A percentile compares a stretch with the other conserved stretches of the same genome.
These are phyloP conservation scores for Australoheros scitulus DNA, from an alignment of 2,113 vertebrate genomes.

Conservation along the genomic window DNA sequence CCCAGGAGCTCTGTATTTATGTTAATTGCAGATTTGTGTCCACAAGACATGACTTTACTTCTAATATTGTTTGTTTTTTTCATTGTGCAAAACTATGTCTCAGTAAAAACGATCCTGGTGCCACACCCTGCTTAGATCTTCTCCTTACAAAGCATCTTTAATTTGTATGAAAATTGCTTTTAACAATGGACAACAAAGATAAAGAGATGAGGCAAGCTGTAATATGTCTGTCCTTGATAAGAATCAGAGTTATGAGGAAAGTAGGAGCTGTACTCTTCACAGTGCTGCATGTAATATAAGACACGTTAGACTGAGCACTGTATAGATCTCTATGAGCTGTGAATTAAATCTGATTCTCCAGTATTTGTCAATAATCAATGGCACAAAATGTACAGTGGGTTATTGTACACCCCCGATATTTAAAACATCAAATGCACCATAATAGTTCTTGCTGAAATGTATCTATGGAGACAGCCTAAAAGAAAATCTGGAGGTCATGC, in stretches of 20 bases:
- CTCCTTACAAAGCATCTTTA: neutral
- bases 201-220: neutral
- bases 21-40: neutral
- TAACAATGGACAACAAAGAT: neutral
- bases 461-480: neutral
- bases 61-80: neutral
- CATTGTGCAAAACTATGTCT: neutral
- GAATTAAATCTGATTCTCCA: slow-evolving; percentile 58
- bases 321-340: slow-evolving; percentile 31
- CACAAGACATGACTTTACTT: neutral
- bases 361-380: slow-evolving; percentile 52
- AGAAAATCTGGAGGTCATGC: slow-evolving; percentile 35
- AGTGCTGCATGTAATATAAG: slow-evolving; percentile 27
- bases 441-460: neutral
- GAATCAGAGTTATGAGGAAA: slow-evolving; percentile 8
- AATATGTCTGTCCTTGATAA: neutral
- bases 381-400: neutral
- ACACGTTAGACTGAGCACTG: slow-evolving; percentile 14
- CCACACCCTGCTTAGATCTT: slow-evolving; percentile 51
- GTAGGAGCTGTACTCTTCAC: neutral
- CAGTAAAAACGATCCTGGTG: slow-evolving; percentile 8
- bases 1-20: neutral
- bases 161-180: neutral
- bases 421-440: slow-evolving; percentile 14
- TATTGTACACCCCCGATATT: slow-evolving; percentile 17